phyloP scores from a whole-genome alignment of 2,888 invertebrate species.

The Xestobium rufovillosum region DNA sequence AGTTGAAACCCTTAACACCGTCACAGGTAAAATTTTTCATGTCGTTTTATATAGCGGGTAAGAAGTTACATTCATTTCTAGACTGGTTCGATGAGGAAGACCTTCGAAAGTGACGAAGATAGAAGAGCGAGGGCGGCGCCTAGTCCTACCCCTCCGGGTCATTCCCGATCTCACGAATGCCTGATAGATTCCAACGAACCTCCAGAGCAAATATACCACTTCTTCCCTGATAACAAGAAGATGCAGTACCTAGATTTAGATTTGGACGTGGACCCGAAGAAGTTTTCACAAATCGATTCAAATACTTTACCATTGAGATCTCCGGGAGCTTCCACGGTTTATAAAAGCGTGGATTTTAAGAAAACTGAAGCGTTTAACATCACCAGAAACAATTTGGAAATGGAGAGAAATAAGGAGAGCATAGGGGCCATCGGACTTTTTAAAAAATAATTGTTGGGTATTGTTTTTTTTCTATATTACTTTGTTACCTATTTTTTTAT shows the following conservation, averaged over 20 bases:
- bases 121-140: slow-evolving; percentile 45
- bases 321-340: too few species aligned
- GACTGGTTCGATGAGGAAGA: slow-evolving; percentile 35
- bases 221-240: slow-evolving; percentile 27
- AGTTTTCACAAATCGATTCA: slow-evolving; percentile 4
- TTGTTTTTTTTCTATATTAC: too few species aligned
- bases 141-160: slow-evolving; percentile 46
- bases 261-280: slow-evolving; percentile 46
- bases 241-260: slow-evolving; percentile 86
- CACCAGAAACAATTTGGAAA: slow-evolving; percentile 72
- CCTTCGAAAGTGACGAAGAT: slow-evolving; percentile 39
- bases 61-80: too few species aligned
- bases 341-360: slow-evolving; percentile 88
- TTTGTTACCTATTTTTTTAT: too few species aligned
- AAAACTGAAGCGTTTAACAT: slow-evolving; percentile 91
- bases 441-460: too few species aligned
- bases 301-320: slow-evolving; percentile 1
- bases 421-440: not conserved
- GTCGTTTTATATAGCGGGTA: too few species aligned
- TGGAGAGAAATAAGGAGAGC: slow-evolving; percentile 51
- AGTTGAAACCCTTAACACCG: slow-evolving; percentile 51
- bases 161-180: slow-evolving; percentile 37
- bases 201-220: slow-evolving; percentile 29
- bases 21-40: slow-evolving; percentile 39
- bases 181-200: slow-evolving; percentile 22